Evolutionary conservation across 2,888 invertebrate genomes (phyloP), one percentile per base, ranked within the genome.

Genomic region (Caenorhabditis zanzibari): DNA sequence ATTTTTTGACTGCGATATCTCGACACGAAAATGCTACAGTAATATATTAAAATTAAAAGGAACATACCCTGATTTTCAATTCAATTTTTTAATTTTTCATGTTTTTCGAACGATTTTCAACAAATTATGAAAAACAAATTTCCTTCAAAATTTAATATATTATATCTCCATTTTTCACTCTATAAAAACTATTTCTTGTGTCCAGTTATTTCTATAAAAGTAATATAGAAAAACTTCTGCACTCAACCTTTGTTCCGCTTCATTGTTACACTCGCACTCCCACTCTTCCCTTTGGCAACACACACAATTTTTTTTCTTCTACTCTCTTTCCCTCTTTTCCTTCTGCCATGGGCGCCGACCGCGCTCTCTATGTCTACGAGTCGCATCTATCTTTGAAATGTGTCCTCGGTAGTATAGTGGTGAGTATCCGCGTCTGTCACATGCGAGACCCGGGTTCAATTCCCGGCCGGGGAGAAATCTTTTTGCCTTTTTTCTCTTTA

Each of bases 371-470:
- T 75, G 56, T 66, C 75, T 75, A 66, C 44, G n/a, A 52, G 64
- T 44, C 16, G 3, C 12, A 49, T 38, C 58, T 49, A 10, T 5
- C 38, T 58, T 14, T 12, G 44, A n/a, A 69, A 59, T 44, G 75
- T 80, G 80, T 84, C 84, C 82, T 86, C 84, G 82, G 85, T 86
- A 85, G 84, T 85, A 86, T 88, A 86, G 85, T 86, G 85, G 86
- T 86, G 81, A 86, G 86, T 87, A 86, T 87, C 82, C 85, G 85
- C 85, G 87, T 83, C 88, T 87, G 87, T 87, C 86, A 87, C 86
- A 86, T 87, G 85, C 85, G 85, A 85, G 85, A 85, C 85, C 84
- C 85, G 85, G 84, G 84, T 88, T 87, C 88, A 85, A 86, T 86
- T 86, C 86, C 86, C 86, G 86, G 86, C 88, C 86, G 85, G 85